These are phyloP conservation scores for Morone chrysops DNA, from an alignment of 2,113 vertebrate genomes.

Conservation along the genomic window DNA sequence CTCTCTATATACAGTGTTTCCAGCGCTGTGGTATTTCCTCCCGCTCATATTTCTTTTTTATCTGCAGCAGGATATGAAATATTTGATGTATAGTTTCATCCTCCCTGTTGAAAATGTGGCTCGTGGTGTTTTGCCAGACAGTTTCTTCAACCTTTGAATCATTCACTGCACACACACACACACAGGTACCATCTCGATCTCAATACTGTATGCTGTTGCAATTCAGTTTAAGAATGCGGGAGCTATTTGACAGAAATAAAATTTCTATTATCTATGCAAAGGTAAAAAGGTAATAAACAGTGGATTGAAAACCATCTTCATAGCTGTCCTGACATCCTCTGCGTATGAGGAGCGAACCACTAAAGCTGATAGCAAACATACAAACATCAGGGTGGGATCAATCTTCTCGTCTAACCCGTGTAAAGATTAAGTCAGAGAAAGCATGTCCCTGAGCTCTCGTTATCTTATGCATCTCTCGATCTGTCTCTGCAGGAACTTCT, in stretches of 20 bases:
- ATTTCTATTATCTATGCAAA: neutral
- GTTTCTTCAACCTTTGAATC: conserved; percentile 11
- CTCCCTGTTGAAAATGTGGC: conserved; percentile 22
- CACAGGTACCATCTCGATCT: neutral
- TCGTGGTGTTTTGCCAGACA: neutral
- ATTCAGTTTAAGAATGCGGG: neutral
- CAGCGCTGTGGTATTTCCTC: conserved; percentile 15
- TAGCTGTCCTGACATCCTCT: neutral
- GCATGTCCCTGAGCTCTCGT: neutral
- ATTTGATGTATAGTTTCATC: conserved; percentile 55
- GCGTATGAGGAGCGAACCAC: neutral
- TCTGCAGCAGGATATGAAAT: conserved; percentile 61
- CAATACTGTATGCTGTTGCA: neutral
- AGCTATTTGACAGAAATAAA: neutral
- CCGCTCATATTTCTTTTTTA: conserved; percentile 40
- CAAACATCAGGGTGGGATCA: neutral
- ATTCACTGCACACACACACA: neutral
- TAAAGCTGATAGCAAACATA: neutral
- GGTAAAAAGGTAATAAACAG: neutral
- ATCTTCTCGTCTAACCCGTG: neutral
- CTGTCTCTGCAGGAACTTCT: conserved; percentile 89
- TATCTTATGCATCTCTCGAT: neutral
- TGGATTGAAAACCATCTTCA: neutral
- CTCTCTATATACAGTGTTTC: neutral
- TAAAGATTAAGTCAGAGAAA: neutral